Base-by-base conservation (phyloP, 2,113 vertebrate species). In the Trematomus loennbergii region DNA sequence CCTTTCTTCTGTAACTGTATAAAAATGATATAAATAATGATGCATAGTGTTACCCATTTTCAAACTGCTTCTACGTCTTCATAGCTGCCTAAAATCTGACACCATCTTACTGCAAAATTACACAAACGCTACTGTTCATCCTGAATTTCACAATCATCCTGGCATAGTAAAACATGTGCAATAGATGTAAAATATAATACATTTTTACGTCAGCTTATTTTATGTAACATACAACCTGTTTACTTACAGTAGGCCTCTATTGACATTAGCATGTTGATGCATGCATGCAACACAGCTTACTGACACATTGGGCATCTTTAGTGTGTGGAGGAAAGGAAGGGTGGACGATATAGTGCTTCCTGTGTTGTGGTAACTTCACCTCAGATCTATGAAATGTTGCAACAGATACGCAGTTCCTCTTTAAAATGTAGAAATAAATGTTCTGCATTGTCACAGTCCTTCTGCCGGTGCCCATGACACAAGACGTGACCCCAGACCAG, bases 371-470 rank as follows among this genome's bases (percentile, higher is more conserved):
- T 54, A 85, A 74, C 75, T 69, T 82, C 75, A 81, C 69, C 50
- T 79, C 78, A 65, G 22, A 62, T 79, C 40, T 75, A 33, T 59
- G 36, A 75, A 18, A 73, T 87, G 81, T 79, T 60, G 64, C 79
- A 89, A 87, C 54, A 48, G 40, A 76, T n/a, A 63, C 8, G 0
- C 22, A 67, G 74, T 89, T 91, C 86, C 82, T 82, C 65, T 86
- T 36, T 82, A 2, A 67, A 3, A 15, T 43, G 36, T n/a, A 13
- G 52, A 60, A 74, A 75, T 54, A 49, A 60, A 81, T 22, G 5
- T 8, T 62, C 45, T 58, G 22, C n/a, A 5, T 48, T 62, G 43
- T 54, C 29, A 57, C 58, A 72, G 33, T 40, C 36, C 36, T 40
- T 61, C 12, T 33, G 13, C 33, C 12, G 16, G 29, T 63, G 20